phyloP scores from a whole-genome alignment of 2,113 vertebrate species.

The Eleginops maclovinus region DNA sequence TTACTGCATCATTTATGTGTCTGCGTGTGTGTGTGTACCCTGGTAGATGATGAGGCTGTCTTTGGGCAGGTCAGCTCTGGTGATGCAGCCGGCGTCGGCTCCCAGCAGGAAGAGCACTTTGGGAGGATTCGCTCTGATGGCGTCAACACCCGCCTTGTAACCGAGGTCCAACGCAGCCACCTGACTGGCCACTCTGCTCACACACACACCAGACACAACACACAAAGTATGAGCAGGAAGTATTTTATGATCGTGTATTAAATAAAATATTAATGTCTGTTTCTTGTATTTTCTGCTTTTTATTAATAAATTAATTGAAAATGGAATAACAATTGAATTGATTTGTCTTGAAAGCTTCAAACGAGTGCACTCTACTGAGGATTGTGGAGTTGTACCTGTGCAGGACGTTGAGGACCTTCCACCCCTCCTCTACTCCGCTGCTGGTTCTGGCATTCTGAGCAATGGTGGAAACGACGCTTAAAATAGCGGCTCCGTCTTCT shows the following conservation, averaged over 20 bases:
- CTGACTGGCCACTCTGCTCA: constrained; percentile 94
- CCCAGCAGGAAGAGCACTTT: constrained; percentile 94
- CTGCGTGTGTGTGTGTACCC: constrained; percentile 80
- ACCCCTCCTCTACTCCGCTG: constrained; percentile 86
- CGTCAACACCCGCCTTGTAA: constrained; percentile 95
- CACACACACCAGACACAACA: constrained; percentile 9
- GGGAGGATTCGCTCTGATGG: constrained; percentile 91
- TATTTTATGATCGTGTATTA: neutral
- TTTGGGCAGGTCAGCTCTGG: constrained; percentile 92
- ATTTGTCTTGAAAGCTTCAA: neutral
- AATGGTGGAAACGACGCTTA: constrained; percentile 88
- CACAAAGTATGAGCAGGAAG: constrained; percentile 5
- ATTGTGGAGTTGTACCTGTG: constrained; percentile 86
- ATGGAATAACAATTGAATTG: neutral
- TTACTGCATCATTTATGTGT: neutral
- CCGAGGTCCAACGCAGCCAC: constrained; percentile 97
- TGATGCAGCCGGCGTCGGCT: constrained; percentile 93
- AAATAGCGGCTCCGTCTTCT: constrained; percentile 90
- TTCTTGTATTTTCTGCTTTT: too few relatives aligned
- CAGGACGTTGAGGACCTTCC: constrained; percentile 97
- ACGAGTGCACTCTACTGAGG: neutral
- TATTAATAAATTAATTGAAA: neutral
- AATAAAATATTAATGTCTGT: too few relatives aligned
- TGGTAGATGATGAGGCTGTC: constrained; percentile 95
- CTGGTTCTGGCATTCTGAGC: constrained; percentile 89